A percentile compares a stretch with the other conserved stretches of the same genome.
These are phyloP conservation scores for Scatophagus argus DNA, from an alignment of 2,113 vertebrate genomes.

Conservation along the genomic window DNA sequence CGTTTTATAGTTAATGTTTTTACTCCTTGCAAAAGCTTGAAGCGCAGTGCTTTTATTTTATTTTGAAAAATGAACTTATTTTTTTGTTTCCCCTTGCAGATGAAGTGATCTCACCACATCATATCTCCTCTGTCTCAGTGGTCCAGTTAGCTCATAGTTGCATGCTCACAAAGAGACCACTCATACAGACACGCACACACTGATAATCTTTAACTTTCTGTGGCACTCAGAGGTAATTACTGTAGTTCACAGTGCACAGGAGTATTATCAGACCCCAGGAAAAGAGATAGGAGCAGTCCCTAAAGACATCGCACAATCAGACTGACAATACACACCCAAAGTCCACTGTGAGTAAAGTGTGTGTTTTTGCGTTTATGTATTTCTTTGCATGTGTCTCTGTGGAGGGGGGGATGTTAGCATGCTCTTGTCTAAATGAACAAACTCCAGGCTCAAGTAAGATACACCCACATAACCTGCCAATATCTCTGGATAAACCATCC, in stretches of 20 bases:
- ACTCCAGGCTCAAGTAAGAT: slow-evolving; percentile 84
- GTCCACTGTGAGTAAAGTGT: slow-evolving; percentile 8
- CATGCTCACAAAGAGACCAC: slow-evolving; percentile 40
- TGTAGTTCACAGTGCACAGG: slow-evolving; percentile 44
- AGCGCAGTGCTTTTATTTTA: slow-evolving; percentile 23
- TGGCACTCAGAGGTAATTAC: slow-evolving; percentile 44
- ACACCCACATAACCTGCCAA: slow-evolving; percentile 82
- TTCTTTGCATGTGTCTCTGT: slow-evolving; percentile 15
- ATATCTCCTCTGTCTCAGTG: slow-evolving; percentile 62
- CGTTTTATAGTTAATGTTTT: slow-evolving; percentile 28
- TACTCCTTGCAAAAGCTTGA: slow-evolving; percentile 20
- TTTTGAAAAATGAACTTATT: slow-evolving; percentile 29
- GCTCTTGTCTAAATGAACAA: slow-evolving; percentile 60
- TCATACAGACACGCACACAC: slow-evolving; percentile 41
- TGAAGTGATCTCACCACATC: slow-evolving; percentile 69
- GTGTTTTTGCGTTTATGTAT: slow-evolving; percentile 49
- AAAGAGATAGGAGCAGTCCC: slow-evolving; percentile 71
- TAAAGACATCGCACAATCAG: slow-evolving; percentile 35
- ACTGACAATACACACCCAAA: slow-evolving; percentile 19
- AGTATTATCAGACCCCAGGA: slow-evolving; percentile 68
- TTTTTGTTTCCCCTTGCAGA: slow-evolving; percentile 1
- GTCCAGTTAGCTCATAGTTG: slow-evolving; percentile 50
- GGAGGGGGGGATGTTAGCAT: slow-evolving; percentile 28
- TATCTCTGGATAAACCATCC: slow-evolving; percentile 64
- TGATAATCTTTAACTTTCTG: slow-evolving; percentile 50